These are phyloP conservation scores for Trachops cirrhosus DNA, from an alignment of 2,797 vertebrate genomes.

Conservation along the genomic window DNA sequence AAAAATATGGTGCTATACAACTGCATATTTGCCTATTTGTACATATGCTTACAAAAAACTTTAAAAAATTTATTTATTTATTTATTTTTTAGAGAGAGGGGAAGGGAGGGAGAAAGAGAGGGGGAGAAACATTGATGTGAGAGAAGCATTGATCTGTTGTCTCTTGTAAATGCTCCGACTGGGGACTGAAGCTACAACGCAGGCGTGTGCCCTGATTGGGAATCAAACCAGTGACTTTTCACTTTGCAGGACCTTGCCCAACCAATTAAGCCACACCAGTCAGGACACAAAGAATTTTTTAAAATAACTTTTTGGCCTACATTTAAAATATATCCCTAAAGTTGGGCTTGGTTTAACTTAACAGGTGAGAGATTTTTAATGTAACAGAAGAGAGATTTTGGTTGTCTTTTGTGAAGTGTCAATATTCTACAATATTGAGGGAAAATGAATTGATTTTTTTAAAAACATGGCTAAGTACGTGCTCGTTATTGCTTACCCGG, in stretches of 20 bases:
- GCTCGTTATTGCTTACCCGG: neutral
- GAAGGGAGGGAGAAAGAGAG: neutral
- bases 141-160: neutral
- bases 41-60: neutral
- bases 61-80: neutral
- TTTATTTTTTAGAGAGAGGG: neutral
- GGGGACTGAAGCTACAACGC: neutral
- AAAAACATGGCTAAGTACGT: neutral
- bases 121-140: neutral
- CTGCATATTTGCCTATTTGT: neutral
- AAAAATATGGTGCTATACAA: neutral
- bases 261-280: neutral
- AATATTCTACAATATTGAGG: neutral
- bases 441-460: neutral
- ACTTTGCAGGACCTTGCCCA: neutral
- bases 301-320: neutral
- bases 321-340: neutral
- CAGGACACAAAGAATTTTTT: neutral
- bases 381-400: neutral
- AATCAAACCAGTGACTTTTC: neutral
- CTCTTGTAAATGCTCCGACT: neutral
- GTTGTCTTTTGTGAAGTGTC: neutral
- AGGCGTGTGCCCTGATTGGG: neutral
- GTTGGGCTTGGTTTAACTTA: slow-evolving; percentile 11
- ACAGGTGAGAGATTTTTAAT: neutral